Evolutionary conservation across 2,113 vertebrate species (phyloP).

Genomic region (Xerus inauris): DNA sequence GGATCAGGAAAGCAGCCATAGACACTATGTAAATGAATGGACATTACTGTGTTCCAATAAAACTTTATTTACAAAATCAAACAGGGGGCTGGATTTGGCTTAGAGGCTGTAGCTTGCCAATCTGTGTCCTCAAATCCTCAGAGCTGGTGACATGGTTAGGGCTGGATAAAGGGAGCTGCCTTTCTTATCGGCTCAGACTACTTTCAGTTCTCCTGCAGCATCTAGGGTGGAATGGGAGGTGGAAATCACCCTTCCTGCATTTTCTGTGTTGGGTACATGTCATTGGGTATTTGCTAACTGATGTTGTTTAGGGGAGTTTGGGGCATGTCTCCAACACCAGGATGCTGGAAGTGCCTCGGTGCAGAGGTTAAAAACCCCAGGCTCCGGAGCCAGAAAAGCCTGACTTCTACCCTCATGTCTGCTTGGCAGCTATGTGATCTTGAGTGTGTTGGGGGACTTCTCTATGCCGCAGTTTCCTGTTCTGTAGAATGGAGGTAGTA

Average conservation of each 20-base stretch:
- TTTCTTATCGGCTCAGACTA: background rate
- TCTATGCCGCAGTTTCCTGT: background rate
- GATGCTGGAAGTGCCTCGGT: background rate
- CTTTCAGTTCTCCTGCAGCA: background rate
- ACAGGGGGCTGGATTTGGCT: background rate
- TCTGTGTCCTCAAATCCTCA: background rate
- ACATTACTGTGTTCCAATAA: background rate
- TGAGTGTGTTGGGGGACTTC: background rate
- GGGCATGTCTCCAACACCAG: background rate
- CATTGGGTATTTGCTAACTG: background rate
- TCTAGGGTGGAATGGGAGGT: background rate
- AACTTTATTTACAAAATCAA: slow-evolving; percentile 8
- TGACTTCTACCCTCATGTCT: background rate
- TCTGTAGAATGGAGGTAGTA: background rate
- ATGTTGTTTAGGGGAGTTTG: background rate
- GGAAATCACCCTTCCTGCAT: background rate
- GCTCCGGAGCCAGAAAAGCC: background rate
- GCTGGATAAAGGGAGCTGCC: background rate
- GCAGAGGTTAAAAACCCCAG: background rate
- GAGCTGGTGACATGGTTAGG: background rate
- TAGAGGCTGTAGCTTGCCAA: background rate
- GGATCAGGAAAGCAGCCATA: background rate
- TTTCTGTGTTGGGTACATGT: background rate
- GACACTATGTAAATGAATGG: background rate
- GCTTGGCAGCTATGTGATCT: background rate